phyloP scores from a whole-genome alignment of 2,113 vertebrate species.

The Turdus rufiventris region DNA sequence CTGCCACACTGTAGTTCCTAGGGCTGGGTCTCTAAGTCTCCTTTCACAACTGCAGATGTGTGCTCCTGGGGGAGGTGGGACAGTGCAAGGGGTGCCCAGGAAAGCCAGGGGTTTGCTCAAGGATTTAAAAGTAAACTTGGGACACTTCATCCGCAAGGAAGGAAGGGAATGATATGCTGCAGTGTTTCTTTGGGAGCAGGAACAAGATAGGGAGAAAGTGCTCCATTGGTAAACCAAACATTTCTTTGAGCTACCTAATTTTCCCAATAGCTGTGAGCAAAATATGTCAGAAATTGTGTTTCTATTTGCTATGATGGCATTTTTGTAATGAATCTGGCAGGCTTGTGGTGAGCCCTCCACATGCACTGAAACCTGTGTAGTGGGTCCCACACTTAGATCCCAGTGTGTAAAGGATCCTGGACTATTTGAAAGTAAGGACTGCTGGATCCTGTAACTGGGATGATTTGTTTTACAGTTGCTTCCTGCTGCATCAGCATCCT shows the following conservation, averaged over 20 bases:
- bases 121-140: not conserved
- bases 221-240: accelerated
- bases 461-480: not conserved
- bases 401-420: not conserved
- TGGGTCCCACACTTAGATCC: not conserved
- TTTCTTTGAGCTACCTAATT: not conserved
- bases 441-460: not conserved
- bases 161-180: not conserved
- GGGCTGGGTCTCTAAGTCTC: not conserved
- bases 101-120: not conserved
- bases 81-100: not conserved
- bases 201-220: not conserved
- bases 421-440: not conserved
- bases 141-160: not conserved
- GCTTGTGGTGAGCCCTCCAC: not conserved
- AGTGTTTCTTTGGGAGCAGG: not conserved
- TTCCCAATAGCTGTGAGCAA: not conserved
- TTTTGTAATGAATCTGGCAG: not conserved
- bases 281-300: not conserved
- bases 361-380: not conserved
- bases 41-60: not conserved
- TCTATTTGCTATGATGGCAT: not conserved
- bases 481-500: not conserved
- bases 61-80: not conserved
- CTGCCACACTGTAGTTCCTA: accelerated